Evolutionary conservation across 2,888 invertebrate genomes (phyloP).

Genomic region (Dioctria linearis): DNA sequence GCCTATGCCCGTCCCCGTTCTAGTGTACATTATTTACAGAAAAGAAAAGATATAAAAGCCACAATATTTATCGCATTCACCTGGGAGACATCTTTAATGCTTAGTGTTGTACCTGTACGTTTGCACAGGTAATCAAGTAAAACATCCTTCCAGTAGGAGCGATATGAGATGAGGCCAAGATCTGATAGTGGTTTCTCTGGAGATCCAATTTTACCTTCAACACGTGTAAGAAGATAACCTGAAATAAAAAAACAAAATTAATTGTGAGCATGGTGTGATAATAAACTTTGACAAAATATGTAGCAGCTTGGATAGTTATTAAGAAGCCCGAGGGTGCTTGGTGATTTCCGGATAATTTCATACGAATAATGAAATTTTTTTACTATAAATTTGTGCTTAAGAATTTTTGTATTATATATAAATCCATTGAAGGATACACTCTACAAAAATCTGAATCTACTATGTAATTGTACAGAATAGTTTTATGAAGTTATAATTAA

Average conservation of each 20-base stretch:
- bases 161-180: conserved; percentile 95
- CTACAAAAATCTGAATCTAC: no score
- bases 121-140: conserved; percentile 92
- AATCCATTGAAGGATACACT: no score
- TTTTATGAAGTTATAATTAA: no score
- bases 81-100: conserved; percentile 87
- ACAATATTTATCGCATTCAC: conserved; percentile 61
- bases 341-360: no score
- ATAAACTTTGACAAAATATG: conserved; percentile 12
- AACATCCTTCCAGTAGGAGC: conserved; percentile 99
- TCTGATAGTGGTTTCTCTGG: conserved; percentile 99
- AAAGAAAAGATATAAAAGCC: neutral
- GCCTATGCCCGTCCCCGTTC: neutral
- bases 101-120: conserved; percentile 89
- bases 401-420: no score
- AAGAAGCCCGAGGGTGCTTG: neutral
- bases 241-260: conserved; percentile 59
- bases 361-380: no score
- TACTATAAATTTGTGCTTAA: neutral
- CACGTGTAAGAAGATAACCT: conserved; percentile 97
- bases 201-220: conserved; percentile 98
- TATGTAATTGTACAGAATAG: no score
- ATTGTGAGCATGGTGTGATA: conserved; percentile 32
- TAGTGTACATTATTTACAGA: no score
- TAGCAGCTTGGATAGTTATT: neutral